Evolutionary conservation across 1,140 invertebrate species (phyloP).

Genomic region (Caerostris darwini): DNA sequence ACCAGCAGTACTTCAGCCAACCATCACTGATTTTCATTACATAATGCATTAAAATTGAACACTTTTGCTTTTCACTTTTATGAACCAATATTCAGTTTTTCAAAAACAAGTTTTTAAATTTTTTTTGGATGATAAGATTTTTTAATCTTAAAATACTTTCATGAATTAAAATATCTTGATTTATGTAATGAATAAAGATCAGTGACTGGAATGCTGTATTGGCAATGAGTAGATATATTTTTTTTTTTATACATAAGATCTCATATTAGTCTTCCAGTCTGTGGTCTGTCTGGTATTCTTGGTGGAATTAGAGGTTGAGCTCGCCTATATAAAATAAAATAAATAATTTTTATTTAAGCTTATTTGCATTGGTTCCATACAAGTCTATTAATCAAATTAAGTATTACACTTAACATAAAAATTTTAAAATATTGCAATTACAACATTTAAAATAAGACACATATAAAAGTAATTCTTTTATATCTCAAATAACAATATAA

Average conservation of each 20-base stretch:
- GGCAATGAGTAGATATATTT: background rate
- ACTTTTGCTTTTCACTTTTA: background rate
- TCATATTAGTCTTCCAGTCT: slow-evolving; percentile 79
- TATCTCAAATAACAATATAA: too few species aligned
- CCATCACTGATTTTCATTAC: slow-evolving; percentile 30
- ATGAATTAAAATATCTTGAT: background rate
- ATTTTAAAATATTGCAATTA: too few species aligned
- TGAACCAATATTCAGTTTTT: background rate
- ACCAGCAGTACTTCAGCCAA: slow-evolving; percentile 65
- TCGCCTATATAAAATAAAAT: slow-evolving; percentile 83
- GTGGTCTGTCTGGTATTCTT: slow-evolving; percentile 87
- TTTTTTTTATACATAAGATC: background rate
- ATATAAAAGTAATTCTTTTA: too few species aligned
- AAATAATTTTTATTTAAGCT: background rate
- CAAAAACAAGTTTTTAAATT: background rate
- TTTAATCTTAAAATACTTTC: background rate
- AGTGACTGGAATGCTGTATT: slow-evolving; percentile 36
- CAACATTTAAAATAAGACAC: too few species aligned
- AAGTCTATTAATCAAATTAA: too few species aligned
- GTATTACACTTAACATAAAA: too few species aligned
- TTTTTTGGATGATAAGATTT: background rate
- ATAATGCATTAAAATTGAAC: background rate
- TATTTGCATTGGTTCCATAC: too few species aligned
- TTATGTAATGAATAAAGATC: background rate
- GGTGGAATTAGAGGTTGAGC: slow-evolving; percentile 86